Evolutionary conservation across 2,888 invertebrate species (phyloP), one percentile per base, ranked within the genome.

Genomic region (Sinelater perroti): DNA sequence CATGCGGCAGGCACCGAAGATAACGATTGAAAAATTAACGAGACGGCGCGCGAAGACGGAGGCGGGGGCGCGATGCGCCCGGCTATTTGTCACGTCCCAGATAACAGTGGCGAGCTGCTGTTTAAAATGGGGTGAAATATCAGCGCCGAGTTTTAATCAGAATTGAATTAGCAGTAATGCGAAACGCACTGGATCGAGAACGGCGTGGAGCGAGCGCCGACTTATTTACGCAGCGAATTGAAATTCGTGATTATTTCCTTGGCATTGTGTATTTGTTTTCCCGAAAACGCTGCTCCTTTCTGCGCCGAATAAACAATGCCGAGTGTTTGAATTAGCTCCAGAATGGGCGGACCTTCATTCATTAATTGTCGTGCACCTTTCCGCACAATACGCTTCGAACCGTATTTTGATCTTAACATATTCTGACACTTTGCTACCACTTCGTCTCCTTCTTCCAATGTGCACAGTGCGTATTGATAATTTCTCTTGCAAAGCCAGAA

Each of bases 1-100:
- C 49, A 47, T 44, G 49, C 45, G 56, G 51, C 56, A 56, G 52
- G 31, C 50, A 58, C 55, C 62, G 53, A 51, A 63, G 65, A 60
- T 56, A 56, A 56, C 56, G 60, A 60, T 58, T 66, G 61, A 66
- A 66, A 66, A 66, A 64, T 66, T 63, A 64, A 62, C 60, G 62
- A 61, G 61, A 62, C 58, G 60, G 36, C 44, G 49, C 47, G 33
- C 42, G 52, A 49, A 60, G 60, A 62, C 61, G 61, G 61, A 64
- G 63, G 56, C 61, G 53, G 62, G 56, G 55, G 62, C 62, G 44
- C 63, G 64, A 66, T 66, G 62, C 57, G 59, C 42, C 56, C 66
- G 63, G 56, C 64, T 63, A 64, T 63, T 64, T 64, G 64, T 64
- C 66, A 66, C 62, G 60, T 59, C 31, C 26, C 47, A 62, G 65